Evolutionary conservation across 2,888 invertebrate species (phyloP).

Genomic region (Cryptus viduatorius): DNA sequence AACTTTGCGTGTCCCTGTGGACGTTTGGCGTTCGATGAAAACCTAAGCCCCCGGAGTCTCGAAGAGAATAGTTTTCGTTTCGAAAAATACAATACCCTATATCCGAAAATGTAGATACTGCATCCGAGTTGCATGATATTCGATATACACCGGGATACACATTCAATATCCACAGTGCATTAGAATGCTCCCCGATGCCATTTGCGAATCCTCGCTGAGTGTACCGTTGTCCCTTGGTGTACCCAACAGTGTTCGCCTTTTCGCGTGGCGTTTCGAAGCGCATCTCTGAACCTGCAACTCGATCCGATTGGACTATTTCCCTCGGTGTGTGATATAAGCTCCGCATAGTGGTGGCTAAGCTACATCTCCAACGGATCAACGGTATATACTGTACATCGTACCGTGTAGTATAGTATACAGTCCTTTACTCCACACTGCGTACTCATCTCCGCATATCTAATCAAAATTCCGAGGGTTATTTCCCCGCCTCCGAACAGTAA

Average conservation of each 20-base stretch:
- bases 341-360: background rate
- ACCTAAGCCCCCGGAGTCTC: slow-evolving; percentile 23
- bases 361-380: slow-evolving; percentile 4
- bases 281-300: slow-evolving; percentile 20
- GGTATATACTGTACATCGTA: background rate
- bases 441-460: slow-evolving; percentile 59
- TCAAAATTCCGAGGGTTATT: slow-evolving; percentile 62
- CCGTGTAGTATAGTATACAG: too few species aligned
- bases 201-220: slow-evolving; percentile 34
- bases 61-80: slow-evolving; percentile 27
- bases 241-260: slow-evolving; percentile 13
- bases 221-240: slow-evolving; percentile 15
- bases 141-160: slow-evolving; percentile 10
- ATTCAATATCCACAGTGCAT: slow-evolving; percentile 49
- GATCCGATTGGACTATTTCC: slow-evolving; percentile 3
- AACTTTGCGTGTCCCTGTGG: background rate
- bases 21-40: background rate
- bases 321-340: slow-evolving; percentile 5
- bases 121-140: slow-evolving; percentile 9
- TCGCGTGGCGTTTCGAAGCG: background rate
- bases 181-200: slow-evolving; percentile 40
- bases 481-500: slow-evolving; percentile 4
- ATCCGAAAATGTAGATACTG: slow-evolving; percentile 4
- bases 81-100: slow-evolving; percentile 36
- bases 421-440: slow-evolving; percentile 10